Evolutionary conservation across 2,113 vertebrate genomes (phyloP), one percentile per base, ranked within the genome.

Genomic region (Nesospiza acunhae): DNA sequence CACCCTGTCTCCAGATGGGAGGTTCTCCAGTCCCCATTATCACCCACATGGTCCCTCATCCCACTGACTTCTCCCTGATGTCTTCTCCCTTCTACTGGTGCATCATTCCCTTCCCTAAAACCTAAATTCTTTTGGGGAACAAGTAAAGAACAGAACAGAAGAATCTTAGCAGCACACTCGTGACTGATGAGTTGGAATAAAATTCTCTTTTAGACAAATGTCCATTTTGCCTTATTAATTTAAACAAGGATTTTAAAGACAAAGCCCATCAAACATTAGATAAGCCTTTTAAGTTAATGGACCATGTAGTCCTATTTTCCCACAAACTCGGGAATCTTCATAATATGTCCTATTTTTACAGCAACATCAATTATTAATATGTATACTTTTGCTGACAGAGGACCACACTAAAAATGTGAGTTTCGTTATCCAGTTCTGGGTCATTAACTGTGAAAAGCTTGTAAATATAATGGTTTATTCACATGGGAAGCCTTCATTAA

Each of bases 401-500:
- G 97, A 96, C 97, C 97, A 96, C 84, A 89, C 97, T 96, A 95
- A 90, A 96, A 96, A 97, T 96, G 89, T 95, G 85, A 97, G 97
- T 97, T 98, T 98, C 90, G 96, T 98, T 98, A 96, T 97, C 97
- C 89, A 67, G 98, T 98, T 98, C 98, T 94, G 97, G 98, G 97
- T 98, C 98, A 98, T 98, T 98, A 98, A 96, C 97, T 84, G 70
- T 93, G 95, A 97, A 97, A 96, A 97, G 98, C 98, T 97, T 96
- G 97, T 97, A 98, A 97, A 98, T 97, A 97, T 97, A 98, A 98
- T 97, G 98, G 97, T 97, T 97, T 97, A 94, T 97, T 97, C 98
- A 97, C 97, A 95, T 94, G 97, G 98, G 97, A 98, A 97, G 97
- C 97, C 97, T 98, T 98, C 98, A 98, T 98, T 97, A 98, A 98